Evolutionary conservation across 1,140 invertebrate species (phyloP), one percentile per base, ranked within the genome.

Genomic region (Globodera rostochiensis): DNA sequence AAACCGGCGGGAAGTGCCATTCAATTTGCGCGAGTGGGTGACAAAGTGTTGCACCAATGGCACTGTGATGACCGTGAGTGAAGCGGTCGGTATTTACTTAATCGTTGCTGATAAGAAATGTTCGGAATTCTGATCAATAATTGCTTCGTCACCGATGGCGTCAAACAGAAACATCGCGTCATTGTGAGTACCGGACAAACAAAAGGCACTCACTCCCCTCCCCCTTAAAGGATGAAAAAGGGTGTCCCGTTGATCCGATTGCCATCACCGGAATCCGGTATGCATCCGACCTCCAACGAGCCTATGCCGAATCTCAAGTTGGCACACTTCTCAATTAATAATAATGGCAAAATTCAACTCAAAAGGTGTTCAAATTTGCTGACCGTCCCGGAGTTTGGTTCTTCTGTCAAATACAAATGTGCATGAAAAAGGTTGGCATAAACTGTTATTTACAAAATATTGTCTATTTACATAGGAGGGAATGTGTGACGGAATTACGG

Each of bases 361-460:
- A 9, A 36, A 66, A 82, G 57, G 86, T 88, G 13, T 88, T 87
- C 76, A 87, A 87, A 69, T 87, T 87, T 81, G 87, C 87, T 64
- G 87, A 88, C 77, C 73, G 84, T 45, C 88, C 88, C 13, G 88
- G 87, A 19, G 84, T 89, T 74, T 89, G 88, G 88, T 89, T 89
- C 83, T 89, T 89, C 79, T 89, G 88, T 74, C 88, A 89, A 73
- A 84, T 89, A 19, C 88, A 88, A 60, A 89, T 89, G 88, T 89
- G 88, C 78, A 89, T 89, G 88, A 89, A 89, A 67, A 84, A 84
- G 66, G 69, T 71, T 36, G 13, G 25, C n/a, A 69, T 36, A 36
- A 13, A 36, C 19, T 71, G 0, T 71, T 47, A 9, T 19, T 25
- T 25, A 25, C 25, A 25, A 25, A 25, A 0, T 25, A 25, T 47